phyloP scores from a whole-genome alignment of 2,113 vertebrate genomes.

The Indicator maculatus region DNA sequence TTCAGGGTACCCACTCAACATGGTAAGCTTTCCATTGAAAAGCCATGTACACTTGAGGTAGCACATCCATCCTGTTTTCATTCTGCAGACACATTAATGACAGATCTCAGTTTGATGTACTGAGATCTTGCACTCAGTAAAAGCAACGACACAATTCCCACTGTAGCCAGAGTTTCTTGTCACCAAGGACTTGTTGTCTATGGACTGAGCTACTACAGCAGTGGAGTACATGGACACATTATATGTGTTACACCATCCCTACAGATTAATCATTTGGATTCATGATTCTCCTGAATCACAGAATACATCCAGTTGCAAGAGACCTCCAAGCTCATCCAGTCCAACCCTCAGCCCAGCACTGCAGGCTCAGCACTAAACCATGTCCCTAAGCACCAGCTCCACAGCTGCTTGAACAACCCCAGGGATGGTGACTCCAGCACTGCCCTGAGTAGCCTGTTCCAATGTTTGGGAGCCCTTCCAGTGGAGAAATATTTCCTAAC shows the following conservation, averaged over 20 bases:
- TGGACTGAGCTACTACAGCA: neutral
- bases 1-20: neutral
- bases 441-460: no score
- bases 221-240: neutral
- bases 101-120: neutral
- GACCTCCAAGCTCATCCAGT: no score
- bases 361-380: no score
- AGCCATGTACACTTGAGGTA: neutral
- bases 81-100: neutral
- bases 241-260: rapidly evolving
- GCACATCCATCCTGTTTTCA: neutral
- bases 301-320: no score
- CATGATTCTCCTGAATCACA: neutral
- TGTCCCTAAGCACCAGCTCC: no score
- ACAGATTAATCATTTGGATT: neutral
- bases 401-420: no score
- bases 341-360: no score
- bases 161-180: no score
- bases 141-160: neutral
- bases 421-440: no score
- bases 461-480: no score
- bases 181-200: neutral
- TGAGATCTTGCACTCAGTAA: neutral
- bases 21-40: neutral
- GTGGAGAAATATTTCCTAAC: no score